Conservation (phyloP, 2,113 vertebrate species). For the Hepsetus odoe region DNA sequence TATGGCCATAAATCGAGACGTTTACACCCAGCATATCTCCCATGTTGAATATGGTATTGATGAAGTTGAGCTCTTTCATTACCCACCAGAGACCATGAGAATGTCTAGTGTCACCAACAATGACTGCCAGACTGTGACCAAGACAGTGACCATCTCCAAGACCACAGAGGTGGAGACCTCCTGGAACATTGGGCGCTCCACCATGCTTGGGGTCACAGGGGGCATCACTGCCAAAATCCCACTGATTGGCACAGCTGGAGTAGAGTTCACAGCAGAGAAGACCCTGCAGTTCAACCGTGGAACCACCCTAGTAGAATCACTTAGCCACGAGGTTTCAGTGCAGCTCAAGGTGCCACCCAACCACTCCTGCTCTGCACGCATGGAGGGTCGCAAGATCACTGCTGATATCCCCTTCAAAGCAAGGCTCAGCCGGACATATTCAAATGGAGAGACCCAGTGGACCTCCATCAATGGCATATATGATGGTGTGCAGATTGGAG, state of each 20-base stretch:
- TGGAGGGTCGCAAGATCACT: conserved; percentile 74
- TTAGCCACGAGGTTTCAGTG: conserved; percentile 71
- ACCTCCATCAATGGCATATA: conserved; percentile 70
- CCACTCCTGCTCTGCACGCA: conserved; percentile 69
- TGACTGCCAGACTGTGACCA: conserved; percentile 66
- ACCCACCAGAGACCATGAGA: conserved; percentile 73
- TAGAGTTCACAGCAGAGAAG: conserved; percentile 70
- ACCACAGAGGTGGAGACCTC: conserved; percentile 68
- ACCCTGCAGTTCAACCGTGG: conserved; percentile 70
- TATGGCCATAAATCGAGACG: conserved; percentile 71
- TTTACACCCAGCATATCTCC: conserved; percentile 71
- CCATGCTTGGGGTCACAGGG: conserved; percentile 67
- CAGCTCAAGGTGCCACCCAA: conserved; percentile 70
- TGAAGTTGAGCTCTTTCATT: conserved; percentile 70
- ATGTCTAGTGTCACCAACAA: conserved; percentile 73
- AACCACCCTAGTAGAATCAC: conserved; percentile 67
- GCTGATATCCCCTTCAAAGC: conserved; percentile 74
- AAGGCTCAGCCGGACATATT: conserved; percentile 71
- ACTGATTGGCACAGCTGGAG: conserved; percentile 63
- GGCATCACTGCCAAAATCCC: conserved; percentile 75
- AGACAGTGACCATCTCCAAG: conserved; percentile 73
- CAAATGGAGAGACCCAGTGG: conserved; percentile 71
- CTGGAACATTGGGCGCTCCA: conserved; percentile 74
- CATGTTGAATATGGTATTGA: conserved; percentile 71
- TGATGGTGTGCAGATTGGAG: conserved; percentile 72